Evolutionary conservation across 2,888 invertebrate species (phyloP), one percentile per base, ranked within the genome.

Genomic region (Epinotia brunnichana): DNA sequence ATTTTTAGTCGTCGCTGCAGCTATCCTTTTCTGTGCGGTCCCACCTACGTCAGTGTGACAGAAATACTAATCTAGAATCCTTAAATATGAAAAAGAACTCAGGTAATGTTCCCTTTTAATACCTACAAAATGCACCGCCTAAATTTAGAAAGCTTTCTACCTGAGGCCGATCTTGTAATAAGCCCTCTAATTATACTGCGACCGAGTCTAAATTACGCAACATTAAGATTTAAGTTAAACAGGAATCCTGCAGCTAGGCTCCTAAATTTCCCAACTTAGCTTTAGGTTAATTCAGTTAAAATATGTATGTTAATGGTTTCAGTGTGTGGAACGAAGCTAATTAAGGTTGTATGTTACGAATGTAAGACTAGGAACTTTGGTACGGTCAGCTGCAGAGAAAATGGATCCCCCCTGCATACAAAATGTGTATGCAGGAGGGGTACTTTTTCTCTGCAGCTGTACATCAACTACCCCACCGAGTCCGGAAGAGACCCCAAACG

Each of bases 221-320:
- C 53, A 63, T 64, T 64, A 39, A 53, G 19, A 64, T 54, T 54
- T 64, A 54, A 63, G n/a, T 21, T 39, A 53, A 63, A 35, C 35
- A n/a, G 39, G 39, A 39, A 15, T 21, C 41, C 29, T 17, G 51
- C n/a, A n/a, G n/a, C 53, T 66, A 39, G 64, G 41, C 41, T 66
- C 41, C 54, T 66, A 66, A 39, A 54, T 66, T 39, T 54, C 39
- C 15, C 41, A 39, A 54, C 53, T 1, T 21, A 48, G 35, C 54
- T 66, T 70, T 53, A 70, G 70, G 70, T 60, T 17, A 60, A 66
- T 66, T 64, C 64, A 15, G 59, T 13, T 70, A 19, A 70, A 70
- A 60, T 70, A 66, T 66, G 19, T 64, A 70, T 41, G 64, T 59
- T 66, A 70, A 70, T 53, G 59, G 60, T 15, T 70, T 59, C 64